Base-by-base conservation (phyloP, 2,113 vertebrate species). In the Zeus faber region DNA sequence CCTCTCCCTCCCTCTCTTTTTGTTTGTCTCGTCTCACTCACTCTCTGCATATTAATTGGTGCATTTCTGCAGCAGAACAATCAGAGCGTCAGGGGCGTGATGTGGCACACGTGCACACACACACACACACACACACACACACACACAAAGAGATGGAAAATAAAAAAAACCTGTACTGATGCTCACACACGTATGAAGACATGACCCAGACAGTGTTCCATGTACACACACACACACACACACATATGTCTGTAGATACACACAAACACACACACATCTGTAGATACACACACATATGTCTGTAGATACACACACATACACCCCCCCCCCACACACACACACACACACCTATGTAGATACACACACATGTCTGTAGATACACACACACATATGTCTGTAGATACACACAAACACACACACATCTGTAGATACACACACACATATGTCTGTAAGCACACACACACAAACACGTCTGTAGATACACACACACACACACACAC, bases 31-130 rank as follows among this genome's bases (percentile, higher is more conserved):
- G 70, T 85, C 83, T 89, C 87, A 84, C 85, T 89, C 88, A 86
- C 88, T 89, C 87, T 89, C 85, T 91, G 89, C 87, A 90, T 91
- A 91, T 91, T 91, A 91, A 91, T 91, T 90, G 88, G 79, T 82
- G 87, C 87, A 87, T 91, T 89, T 90, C 84, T 89, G 86, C 88
- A 86, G 88, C 85, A 77, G 87, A 89, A 91, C 88, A 91, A 91
- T 90, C 87, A 90, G 88, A 88, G 84, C 82, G 80, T 87, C 84
- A 84, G 87, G 85, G 77, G 87, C 83, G 84, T 81, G 86, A 79
- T 74, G 87, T 88, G 83, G 82, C 84, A 86, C 67, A 23, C 24
- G 31, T 8, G 41, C 55, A 50, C 6, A 27, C 46, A 53, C 44
- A 52, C 41, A 47, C 44, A 40, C 37, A 37, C 54, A 65, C 50